Base-by-base conservation (phyloP, 2,113 vertebrate species). In the Aix galericulata region DNA sequence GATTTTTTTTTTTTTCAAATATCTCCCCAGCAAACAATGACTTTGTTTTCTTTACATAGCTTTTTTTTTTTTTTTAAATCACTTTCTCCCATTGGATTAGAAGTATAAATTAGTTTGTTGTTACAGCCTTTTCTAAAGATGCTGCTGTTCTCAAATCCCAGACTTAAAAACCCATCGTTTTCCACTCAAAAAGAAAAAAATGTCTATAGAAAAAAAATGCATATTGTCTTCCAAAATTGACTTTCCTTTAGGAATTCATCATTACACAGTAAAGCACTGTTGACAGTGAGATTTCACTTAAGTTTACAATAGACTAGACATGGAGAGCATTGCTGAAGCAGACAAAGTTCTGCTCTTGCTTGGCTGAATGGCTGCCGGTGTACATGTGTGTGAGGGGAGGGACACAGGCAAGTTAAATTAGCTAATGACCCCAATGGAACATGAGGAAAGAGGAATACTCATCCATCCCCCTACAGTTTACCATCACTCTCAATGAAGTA, bases 241-340 rank as follows among this genome's bases (percentile, higher is more conserved):
- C 66, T 78, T 91, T 78, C 42, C 34, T 40, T 82, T 94, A 91
- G 66, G 92, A 89, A 82, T 66, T 22, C 64, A 77, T 40, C 59
- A 36, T 88, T 86, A n/a, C 46, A 50, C 27, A 53, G 66, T 48
- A 82, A 92, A 89, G 56, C 80, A 56, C 32, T 40, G 32, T 20
- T 91, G 77, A 91, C 73, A 79, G 50, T 16, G 78, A 29, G 56
- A 94, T 92, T 93, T 89, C 22, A 21, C 42, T 52, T 88, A 67
- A 59, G 42, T 84, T 86, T 94, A 56, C 59, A 82, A 64, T 42
- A 81, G 38, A 88, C 82, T 63, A 84, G 29, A 75, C 40, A 36
- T 1, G 25, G 32, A 88, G 76, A 83, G 66, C 69, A 20, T 11
- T 71, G 73, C 40, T 1, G 4, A 84, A 87, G 38, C 17, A 60